phyloP scores from a whole-genome alignment of 2,888 invertebrate genomes.

The Lingula anatina region DNA sequence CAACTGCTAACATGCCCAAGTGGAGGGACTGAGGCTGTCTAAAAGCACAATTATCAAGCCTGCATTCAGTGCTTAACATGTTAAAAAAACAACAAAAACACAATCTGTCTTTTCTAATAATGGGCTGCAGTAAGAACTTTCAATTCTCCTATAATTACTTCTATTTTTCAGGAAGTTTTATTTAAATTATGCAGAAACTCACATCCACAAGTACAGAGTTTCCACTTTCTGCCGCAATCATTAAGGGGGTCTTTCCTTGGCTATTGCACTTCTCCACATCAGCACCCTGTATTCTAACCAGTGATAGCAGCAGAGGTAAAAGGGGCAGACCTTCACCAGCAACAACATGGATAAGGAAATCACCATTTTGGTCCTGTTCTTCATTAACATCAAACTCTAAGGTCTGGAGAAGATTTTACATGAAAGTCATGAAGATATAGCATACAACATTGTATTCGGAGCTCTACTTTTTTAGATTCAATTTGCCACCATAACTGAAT shows the following conservation, averaged over 20 bases:
- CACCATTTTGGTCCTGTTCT: constrained; percentile 32
- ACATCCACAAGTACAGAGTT: constrained; percentile 39
- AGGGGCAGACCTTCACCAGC: constrained; percentile 25
- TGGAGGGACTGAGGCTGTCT: too few species aligned
- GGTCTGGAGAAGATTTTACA: too few species aligned
- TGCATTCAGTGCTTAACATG: too few species aligned
- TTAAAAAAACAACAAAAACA: too few species aligned
- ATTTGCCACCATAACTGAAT: too few species aligned
- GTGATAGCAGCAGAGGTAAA: constrained; percentile 27
- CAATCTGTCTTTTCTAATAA: too few species aligned
- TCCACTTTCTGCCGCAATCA: constrained; percentile 32
- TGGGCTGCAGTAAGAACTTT: too few species aligned
- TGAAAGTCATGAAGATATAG: constrained; percentile 10
- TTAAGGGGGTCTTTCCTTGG: constrained; percentile 35
- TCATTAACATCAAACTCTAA: constrained; percentile 40
- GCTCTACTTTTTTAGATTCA: too few species aligned
- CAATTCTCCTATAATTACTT: too few species aligned
- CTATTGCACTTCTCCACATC: constrained; percentile 34
- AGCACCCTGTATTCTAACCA: constrained; percentile 31
- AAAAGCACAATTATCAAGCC: too few species aligned
- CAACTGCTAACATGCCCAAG: too few species aligned
- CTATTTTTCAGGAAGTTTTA: too few species aligned
- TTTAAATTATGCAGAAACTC: constrained; percentile 9
- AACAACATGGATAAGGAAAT: constrained; percentile 24
- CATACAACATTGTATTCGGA: not conserved